Conservation (phyloP, 2,888 invertebrate genomes). For the Caenorhabditis plicata region DNA sequence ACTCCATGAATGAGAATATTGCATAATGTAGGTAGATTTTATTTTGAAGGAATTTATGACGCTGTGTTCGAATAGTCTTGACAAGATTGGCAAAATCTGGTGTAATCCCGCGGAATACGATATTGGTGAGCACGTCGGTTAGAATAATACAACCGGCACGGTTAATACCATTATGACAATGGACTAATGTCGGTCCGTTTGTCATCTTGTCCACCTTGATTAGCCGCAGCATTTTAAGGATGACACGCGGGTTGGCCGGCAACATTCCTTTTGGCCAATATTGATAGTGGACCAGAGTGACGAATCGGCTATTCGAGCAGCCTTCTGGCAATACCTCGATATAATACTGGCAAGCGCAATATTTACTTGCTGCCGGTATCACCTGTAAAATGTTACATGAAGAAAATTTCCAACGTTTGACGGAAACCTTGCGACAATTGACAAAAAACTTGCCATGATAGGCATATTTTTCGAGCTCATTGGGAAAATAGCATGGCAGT, state of each 20-base stretch:
- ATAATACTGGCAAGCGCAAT: too few relatives aligned
- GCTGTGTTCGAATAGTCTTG: not conserved
- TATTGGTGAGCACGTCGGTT: not conserved
- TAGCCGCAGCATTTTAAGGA: not conserved
- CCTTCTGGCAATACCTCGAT: conserved; percentile 17
- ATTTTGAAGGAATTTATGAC: not conserved
- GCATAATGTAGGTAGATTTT: too few relatives aligned
- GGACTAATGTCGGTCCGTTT: conserved; percentile 3
- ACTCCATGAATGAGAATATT: too few relatives aligned
- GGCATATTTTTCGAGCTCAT: conserved; percentile 11
- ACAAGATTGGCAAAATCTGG: not conserved
- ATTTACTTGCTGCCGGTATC: too few relatives aligned
- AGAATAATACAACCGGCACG: conserved; percentile 5
- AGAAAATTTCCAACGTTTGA: too few relatives aligned
- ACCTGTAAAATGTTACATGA: too few relatives aligned
- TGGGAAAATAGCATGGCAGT: conserved; percentile 22
- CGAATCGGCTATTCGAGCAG: conserved; percentile 19
- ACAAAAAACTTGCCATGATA: conserved; percentile 25
- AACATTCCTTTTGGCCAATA: conserved; percentile 10
- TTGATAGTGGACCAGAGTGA: conserved; percentile 18
- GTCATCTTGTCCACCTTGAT: not conserved
- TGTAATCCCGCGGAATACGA: not conserved
- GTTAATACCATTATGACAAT: conserved; percentile 18
- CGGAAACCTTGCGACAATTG: conserved; percentile 13
- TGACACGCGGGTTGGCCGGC: not conserved